Conservation (phyloP, 2,113 vertebrate genomes). For the Corythornis madagascariensis region DNA sequence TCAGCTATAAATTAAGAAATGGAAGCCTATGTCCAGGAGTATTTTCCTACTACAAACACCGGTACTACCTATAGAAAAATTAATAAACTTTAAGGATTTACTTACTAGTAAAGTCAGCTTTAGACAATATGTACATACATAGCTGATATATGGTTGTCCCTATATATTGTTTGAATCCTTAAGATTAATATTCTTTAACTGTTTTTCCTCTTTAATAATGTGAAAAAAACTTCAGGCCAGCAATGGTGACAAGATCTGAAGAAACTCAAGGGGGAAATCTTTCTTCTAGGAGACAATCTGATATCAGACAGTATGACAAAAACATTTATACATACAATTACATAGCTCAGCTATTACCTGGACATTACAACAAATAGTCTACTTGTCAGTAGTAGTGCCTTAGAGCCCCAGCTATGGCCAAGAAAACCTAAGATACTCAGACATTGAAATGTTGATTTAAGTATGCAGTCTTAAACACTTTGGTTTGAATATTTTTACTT, state of each 20-base stretch:
- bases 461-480: neutral
- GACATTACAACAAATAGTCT: neutral
- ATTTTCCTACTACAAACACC: neutral
- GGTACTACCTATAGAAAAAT: neutral
- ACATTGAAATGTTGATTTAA: neutral
- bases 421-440: neutral
- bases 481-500: conserved; percentile 18
- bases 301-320: neutral
- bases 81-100: neutral
- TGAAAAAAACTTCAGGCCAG: neutral
- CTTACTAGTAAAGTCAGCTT: neutral
- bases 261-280: neutral
- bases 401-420: neutral
- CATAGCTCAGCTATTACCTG: neutral
- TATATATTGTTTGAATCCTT: neutral
- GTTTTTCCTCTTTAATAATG: neutral
- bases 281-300: neutral
- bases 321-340: neutral
- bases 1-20: neutral
- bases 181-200: neutral
- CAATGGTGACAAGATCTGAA: neutral
- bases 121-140: neutral
- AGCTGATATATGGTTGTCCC: neutral
- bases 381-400: neutral
- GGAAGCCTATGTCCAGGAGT: neutral